Base-by-base conservation (phyloP, 2,888 invertebrate species). In the Parthenolecanium corni region DNA sequence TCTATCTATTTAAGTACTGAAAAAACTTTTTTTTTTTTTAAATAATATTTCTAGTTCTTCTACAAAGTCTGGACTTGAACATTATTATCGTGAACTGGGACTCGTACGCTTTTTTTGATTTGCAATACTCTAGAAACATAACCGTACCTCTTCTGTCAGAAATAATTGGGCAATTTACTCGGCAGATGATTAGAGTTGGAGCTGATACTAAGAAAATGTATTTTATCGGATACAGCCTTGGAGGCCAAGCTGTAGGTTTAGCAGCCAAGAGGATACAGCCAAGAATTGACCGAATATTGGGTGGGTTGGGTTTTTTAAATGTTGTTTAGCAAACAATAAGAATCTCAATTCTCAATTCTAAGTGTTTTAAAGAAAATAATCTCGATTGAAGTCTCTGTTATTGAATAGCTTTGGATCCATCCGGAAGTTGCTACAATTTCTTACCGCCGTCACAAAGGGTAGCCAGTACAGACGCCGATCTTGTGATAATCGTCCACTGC, bases 341-440 rank as follows among this genome's bases (percentile, higher is more conserved):
- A n/a, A n/a, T n/a, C n/a, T n/a, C n/a, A n/a, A n/a, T n/a, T n/a
- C n/a, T n/a, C n/a, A n/a, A n/a, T n/a, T n/a, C n/a, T n/a, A n/a
- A n/a, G n/a, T n/a, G n/a, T n/a, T n/a, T n/a, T n/a, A n/a, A n/a
- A n/a, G n/a, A n/a, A n/a, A n/a, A n/a, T n/a, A n/a, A n/a, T n/a
- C n/a, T n/a, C 16, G 25, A 49, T 23, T 49, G 49, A 49, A 2
- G 2, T 21, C 25, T 11, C 25, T 23, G 25, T 12, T 18, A 14
- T 47, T 47, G 18, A 6, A 47, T 25, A 56, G 56, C 56, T 44
- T 46, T 25, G 6, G 56, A 56, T 14, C 56, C 56, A 24, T 21
- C 40, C 20, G 56, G 56, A 25, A 56, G 31, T 25, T 56, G 56
- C 6, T 56, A 24, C 18, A 56, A 46, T 56, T 56, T 56, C 24